Evolutionary conservation across 1,140 invertebrate genomes (phyloP), one percentile per base, ranked within the genome.

Genomic region (Bombus waltoni): DNA sequence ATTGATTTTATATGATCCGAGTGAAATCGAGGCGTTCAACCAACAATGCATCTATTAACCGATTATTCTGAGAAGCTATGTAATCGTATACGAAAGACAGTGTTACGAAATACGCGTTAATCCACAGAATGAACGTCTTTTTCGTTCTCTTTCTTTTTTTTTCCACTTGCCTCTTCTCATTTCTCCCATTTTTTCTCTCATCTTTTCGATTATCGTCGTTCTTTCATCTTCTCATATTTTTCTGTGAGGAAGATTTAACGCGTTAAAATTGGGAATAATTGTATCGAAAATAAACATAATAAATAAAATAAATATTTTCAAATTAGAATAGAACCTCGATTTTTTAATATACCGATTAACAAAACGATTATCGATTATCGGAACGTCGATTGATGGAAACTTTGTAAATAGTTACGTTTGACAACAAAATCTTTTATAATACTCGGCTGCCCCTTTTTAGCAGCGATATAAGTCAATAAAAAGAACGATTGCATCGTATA

Each of bases 21-120:
- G 74, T 83, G 85, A 88, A 88, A 88, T 85, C 87, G 74, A 40
- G 11, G 18, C 5, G 18, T 38, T 38, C 18, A 8, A 22, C 18
- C 28, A 65, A n/a, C 10, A 3, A 65, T 40, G 53, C 40, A 65
- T 70, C 62, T 28, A 79, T 80, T 80, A 73, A 76, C 35, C 42
- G 10, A 87, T 35, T 18, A 9, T 25, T 28, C 11, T 25, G 13
- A 70, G 79, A 78, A 11, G 79, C 35, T 79, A 75, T 8, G 25
- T 11, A 25, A 40, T 70, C 68, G 35, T n/a, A 40, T 1, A 8
- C 28, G 59, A 53, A 53, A 5, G 47, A 74, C 6, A 35, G n/a
- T 62, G 1, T 88, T 87, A 8, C 70, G 70, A 78, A 79, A 87
- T 15, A 35, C 15, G 4, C 22, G 18, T 59, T 38, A 13, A 28